Evolutionary conservation across 2,113 vertebrate species (phyloP).

Genomic region (Odobenus rosmarus): DNA sequence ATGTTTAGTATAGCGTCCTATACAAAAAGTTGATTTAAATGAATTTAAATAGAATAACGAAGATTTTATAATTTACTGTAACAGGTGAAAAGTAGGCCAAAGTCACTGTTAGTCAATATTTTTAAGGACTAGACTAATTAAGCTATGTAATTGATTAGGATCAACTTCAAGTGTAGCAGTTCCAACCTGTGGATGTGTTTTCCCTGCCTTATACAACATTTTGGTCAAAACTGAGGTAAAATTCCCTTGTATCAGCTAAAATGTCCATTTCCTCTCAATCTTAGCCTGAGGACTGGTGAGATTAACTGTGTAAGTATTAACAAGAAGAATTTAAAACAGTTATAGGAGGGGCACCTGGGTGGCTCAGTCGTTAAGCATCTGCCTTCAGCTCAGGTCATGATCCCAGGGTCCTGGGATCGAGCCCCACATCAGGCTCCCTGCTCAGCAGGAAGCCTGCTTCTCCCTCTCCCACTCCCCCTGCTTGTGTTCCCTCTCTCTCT

Average conservation of each 20-base stretch:
- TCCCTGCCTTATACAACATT: not conserved
- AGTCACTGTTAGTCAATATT: not conserved
- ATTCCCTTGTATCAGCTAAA: not conserved
- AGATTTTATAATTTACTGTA: not conserved
- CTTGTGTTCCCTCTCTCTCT: too few species aligned
- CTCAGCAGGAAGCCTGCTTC: too few species aligned
- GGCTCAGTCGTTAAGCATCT: too few species aligned
- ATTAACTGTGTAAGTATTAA: not conserved
- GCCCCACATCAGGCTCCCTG: too few species aligned
- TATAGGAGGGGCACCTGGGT: not conserved
- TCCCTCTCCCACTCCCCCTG: too few species aligned
- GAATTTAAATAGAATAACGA: not conserved
- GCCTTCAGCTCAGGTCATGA: too few species aligned
- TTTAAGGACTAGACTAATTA: not conserved
- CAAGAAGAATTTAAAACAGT: not conserved
- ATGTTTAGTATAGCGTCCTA: not conserved
- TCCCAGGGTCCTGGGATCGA: too few species aligned
- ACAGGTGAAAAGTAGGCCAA: not conserved
- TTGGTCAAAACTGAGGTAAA: not conserved
- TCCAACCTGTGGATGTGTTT: not conserved
- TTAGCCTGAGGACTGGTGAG: not conserved
- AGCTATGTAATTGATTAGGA: not conserved
- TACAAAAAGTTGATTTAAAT: constrained; percentile 18
- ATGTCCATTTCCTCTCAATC: not conserved
- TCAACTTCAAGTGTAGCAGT: not conserved